A percentile compares a stretch with the other conserved stretches of the same genome.
phyloP scores from a whole-genome alignment of 1,140 invertebrate species.

The Leguminivora glycinivorella region DNA sequence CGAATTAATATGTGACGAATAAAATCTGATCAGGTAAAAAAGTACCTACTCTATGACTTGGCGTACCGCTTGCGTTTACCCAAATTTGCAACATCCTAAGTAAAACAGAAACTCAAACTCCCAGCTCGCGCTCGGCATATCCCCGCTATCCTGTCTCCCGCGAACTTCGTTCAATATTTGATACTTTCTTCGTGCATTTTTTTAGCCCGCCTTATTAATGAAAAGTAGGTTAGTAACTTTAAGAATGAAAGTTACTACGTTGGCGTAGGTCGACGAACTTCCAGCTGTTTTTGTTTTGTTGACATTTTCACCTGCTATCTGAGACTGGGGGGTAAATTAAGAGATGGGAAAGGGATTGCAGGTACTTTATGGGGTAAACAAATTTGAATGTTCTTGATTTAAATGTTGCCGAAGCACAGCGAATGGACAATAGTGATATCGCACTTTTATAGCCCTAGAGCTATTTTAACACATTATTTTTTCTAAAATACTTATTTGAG shows the following conservation, averaged over 20 bases:
- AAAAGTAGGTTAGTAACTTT: constrained; percentile 79
- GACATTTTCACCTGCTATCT: constrained; percentile 34
- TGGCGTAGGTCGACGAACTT: constrained; percentile 74
- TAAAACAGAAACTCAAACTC: background rate
- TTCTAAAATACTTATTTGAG: too few species aligned
- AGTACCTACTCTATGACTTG: too few species aligned
- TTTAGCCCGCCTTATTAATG: constrained; percentile 78
- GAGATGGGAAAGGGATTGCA: background rate
- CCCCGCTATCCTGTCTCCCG: constrained; percentile 45
- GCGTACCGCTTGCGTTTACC: background rate
- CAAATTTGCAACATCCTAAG: background rate
- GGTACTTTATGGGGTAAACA: background rate
- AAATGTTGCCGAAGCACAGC: too few species aligned
- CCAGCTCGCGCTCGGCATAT: constrained; percentile 32
- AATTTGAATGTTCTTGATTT: too few species aligned
- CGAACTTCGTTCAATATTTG: constrained; percentile 76
- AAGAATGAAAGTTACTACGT: constrained; percentile 78
- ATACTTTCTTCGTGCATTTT: constrained; percentile 78
- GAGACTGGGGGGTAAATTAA: background rate
- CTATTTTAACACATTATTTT: too few species aligned
- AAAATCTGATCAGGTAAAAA: too few species aligned
- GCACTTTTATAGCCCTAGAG: too few species aligned
- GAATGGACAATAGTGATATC: too few species aligned
- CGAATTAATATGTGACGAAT: too few species aligned
- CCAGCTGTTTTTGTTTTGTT: constrained; percentile 75